Evolutionary conservation across 2,113 vertebrate genomes (phyloP).

Genomic region (Sander vitreus): DNA sequence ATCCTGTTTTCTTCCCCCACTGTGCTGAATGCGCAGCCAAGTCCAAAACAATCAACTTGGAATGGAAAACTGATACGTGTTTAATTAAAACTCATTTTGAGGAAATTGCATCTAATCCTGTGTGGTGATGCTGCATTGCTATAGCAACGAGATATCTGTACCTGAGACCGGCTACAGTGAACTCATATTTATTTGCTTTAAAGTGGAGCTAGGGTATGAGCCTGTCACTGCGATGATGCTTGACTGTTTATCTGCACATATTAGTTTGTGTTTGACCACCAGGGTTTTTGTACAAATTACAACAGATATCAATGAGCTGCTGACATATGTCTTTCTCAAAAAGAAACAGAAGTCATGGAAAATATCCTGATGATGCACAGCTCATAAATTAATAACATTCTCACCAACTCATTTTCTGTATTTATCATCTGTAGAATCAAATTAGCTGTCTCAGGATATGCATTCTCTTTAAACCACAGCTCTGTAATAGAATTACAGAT

Average conservation of each 20-base stretch:
- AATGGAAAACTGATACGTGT: slow-evolving; percentile 76
- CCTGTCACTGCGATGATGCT: background rate
- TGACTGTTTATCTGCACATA: background rate
- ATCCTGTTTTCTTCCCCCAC: slow-evolving; percentile 41
- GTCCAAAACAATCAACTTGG: slow-evolving; percentile 64
- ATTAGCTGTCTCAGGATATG: slow-evolving; percentile 11
- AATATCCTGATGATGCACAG: background rate
- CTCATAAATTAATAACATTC: slow-evolving; percentile 26
- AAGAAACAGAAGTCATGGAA: slow-evolving; percentile 4
- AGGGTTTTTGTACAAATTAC: background rate
- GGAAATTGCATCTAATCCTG: slow-evolving; percentile 64
- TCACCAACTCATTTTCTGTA: slow-evolving; percentile 4
- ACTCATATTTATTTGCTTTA: slow-evolving; percentile 23
- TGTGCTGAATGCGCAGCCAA: slow-evolving; percentile 37
- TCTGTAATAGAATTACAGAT: slow-evolving; percentile 31
- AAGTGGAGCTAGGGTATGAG: background rate
- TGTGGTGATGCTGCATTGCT: slow-evolving; percentile 41
- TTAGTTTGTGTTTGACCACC: slow-evolving; percentile 15
- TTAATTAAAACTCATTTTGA: slow-evolving; percentile 79
- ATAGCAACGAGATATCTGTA: slow-evolving; percentile 57
- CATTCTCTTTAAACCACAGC: slow-evolving; percentile 26
- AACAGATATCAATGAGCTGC: background rate
- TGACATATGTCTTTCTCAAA: background rate
- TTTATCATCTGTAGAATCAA: slow-evolving; percentile 30
- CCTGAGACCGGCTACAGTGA: slow-evolving; percentile 12